Percentiles rank a stretch among this genome's conserved stretches.
Conservation (phyloP, 2,888 invertebrate genomes). For the Philereme vetulata region DNA sequence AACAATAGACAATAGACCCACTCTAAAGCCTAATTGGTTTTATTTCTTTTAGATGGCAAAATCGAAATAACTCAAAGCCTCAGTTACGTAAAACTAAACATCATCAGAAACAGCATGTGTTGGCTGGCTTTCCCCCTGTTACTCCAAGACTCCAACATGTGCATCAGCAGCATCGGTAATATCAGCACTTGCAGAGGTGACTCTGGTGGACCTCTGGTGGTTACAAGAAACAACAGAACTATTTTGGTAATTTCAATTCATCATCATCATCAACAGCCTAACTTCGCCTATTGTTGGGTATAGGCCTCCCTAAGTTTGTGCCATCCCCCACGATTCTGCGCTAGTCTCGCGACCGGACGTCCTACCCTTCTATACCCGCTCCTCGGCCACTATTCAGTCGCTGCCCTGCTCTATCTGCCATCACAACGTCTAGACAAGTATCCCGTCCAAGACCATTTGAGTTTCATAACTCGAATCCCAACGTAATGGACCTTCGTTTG, state of each 20-base stretch:
- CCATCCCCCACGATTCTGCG: background rate
- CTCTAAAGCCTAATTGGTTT: background rate
- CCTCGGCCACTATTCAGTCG: too few relatives aligned
- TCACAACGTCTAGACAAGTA: too few relatives aligned
- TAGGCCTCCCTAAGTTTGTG: background rate
- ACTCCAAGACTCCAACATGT: conserved; percentile 50
- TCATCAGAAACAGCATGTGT: conserved; percentile 51
- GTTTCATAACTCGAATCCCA: too few relatives aligned
- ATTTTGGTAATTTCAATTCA: conserved; percentile 42
- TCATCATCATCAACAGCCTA: background rate
- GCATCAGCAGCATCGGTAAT: conserved; percentile 53
- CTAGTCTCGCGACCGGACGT: too few relatives aligned
- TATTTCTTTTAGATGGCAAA: conserved; percentile 31
- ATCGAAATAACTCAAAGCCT: conserved; percentile 42
- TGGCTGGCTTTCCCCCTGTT: conserved; percentile 42
- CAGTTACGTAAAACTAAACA: conserved; percentile 46
- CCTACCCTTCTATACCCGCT: too few relatives aligned
- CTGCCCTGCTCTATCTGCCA: too few relatives aligned
- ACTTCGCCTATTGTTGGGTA: background rate
- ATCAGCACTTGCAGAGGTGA: conserved; percentile 55
- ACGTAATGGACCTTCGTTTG: too few relatives aligned
- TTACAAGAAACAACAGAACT: conserved; percentile 35
- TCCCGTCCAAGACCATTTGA: too few relatives aligned
- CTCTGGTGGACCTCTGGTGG: conserved; percentile 59
- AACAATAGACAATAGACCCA: too few relatives aligned